Evolutionary conservation across 1,140 invertebrate genomes (phyloP), one percentile per base, ranked within the genome.

Genomic region (Brachionus sp.): DNA sequence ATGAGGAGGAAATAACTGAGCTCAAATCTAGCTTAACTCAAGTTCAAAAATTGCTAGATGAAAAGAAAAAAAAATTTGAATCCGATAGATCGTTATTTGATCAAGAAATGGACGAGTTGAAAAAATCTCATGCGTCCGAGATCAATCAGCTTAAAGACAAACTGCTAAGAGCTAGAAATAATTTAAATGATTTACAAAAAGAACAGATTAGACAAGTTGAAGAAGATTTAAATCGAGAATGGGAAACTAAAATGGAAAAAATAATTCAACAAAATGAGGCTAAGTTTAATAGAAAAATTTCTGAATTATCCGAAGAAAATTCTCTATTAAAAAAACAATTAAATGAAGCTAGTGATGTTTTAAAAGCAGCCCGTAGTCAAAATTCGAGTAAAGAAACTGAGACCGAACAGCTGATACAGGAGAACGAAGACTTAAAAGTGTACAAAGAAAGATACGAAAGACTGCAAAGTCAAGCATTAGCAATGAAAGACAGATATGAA

Each of bases 401-500:
- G n/a, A 62, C 12, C 82, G 62, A 78, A n/a, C 82, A 78, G 1
- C 82, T 87, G 85, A 83, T 86, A 6, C 84, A 84, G 13, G 66
- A 66, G 37, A 23, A 62, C 68, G 19, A 46, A 86, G 44, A 85
- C 84, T 42, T 80, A 83, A 3, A 77, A 77, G 16, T 84, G 12
- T 68, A 57, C 12, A 62, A 46, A 44, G 53, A 80, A 33, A 84
- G 88, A 87, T 88, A 88, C 85, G 87, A 88, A 16, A 85, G 85
- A 57, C 83, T 88, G 9, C 83, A 86, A 50, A 66, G 50, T 13
- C 87, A 88, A 73, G 87, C 87, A 0, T 83, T 84, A 0, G 70
- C 84, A 10, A 87, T 88, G 87, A 89, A 88, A 64, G 86, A 87
- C 35, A 84, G 84, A 44, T 89, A 88, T 84, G 87, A 88, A 73